Evolutionary conservation across 1,140 invertebrate species (phyloP).

Genomic region (Cotesia glomerata): DNA sequence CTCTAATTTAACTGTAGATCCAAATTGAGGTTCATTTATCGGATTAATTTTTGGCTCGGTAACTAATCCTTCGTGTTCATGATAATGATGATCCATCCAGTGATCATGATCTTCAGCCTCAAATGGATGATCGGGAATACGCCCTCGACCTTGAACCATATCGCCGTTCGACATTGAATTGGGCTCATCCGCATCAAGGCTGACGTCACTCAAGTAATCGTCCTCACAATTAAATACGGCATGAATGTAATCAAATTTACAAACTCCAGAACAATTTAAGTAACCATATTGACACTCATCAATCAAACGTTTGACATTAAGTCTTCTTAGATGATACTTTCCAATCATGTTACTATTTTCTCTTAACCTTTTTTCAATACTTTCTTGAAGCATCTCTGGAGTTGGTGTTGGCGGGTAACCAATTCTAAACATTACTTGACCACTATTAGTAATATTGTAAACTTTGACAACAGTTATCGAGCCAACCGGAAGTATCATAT

Average conservation of each 20-base stretch:
- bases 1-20: conserved; percentile 44
- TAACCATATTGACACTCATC: conserved; percentile 80
- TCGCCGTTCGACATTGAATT: conserved; percentile 37
- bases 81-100: conserved; percentile 37
- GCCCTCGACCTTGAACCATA: conserved; percentile 53
- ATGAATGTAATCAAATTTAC: conserved; percentile 72
- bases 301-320: conserved; percentile 59
- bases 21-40: conserved; percentile 52
- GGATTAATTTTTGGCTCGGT: conserved; percentile 15
- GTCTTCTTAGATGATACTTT: conserved; percentile 47
- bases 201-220: conserved; percentile 46
- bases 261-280: conserved; percentile 77
- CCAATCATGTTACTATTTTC: conserved; percentile 48
- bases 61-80: not conserved
- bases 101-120: conserved; percentile 50
- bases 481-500: conserved; percentile 44
- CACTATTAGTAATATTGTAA: conserved; percentile 64
- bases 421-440: conserved; percentile 54
- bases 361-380: conserved; percentile 49
- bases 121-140: conserved; percentile 55
- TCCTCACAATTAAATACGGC: conserved; percentile 69
- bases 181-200: conserved; percentile 39
- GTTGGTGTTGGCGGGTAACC: conserved; percentile 47
- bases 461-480: conserved; percentile 68
- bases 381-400: conserved; percentile 46